A percentile compares a stretch with the other conserved stretches of the same genome.
Conservation (phyloP, 2,888 invertebrate species). For the Neria commutata region DNA sequence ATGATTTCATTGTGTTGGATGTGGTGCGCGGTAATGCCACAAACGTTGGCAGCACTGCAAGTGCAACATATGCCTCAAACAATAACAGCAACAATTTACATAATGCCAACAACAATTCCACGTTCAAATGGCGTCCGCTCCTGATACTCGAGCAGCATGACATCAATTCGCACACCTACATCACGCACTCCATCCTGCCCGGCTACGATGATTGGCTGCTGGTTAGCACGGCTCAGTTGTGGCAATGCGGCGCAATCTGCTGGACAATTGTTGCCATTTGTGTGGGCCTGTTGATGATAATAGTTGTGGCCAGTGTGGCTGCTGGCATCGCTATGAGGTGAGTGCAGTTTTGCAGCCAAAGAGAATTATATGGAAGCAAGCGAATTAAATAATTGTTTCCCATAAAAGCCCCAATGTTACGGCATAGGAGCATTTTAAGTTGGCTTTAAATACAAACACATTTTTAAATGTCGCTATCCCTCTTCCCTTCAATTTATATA, state of each 20-base stretch:
- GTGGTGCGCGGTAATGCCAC: constrained; percentile 43
- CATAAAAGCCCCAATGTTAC: too few species aligned
- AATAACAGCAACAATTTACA: constrained; percentile 1
- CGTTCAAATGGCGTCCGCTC: constrained; percentile 58
- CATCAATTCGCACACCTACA: constrained; percentile 48
- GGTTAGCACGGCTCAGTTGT: constrained; percentile 52
- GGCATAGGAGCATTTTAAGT: too few species aligned
- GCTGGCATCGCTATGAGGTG: constrained; percentile 60
- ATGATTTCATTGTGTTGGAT: constrained; percentile 61
- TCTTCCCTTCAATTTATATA: too few species aligned
- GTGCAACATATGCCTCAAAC: constrained; percentile 23
- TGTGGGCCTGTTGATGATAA: constrained; percentile 50
- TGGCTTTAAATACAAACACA: too few species aligned
- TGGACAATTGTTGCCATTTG: constrained; percentile 58
- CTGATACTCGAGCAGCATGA: constrained; percentile 58
- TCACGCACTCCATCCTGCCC: constrained; percentile 59
- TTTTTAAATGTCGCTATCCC: too few species aligned
- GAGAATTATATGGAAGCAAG: background rate
- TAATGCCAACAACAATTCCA: constrained; percentile 4
- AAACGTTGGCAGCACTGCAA: constrained; percentile 1
- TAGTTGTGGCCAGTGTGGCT: constrained; percentile 56
- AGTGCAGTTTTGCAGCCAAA: too few species aligned
- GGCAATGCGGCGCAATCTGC: constrained; percentile 59
- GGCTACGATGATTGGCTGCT: constrained; percentile 60
- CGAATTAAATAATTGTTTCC: too few species aligned